phyloP scores from a whole-genome alignment of 2,797 vertebrate species.

The Leptodactylus fallax region DNA sequence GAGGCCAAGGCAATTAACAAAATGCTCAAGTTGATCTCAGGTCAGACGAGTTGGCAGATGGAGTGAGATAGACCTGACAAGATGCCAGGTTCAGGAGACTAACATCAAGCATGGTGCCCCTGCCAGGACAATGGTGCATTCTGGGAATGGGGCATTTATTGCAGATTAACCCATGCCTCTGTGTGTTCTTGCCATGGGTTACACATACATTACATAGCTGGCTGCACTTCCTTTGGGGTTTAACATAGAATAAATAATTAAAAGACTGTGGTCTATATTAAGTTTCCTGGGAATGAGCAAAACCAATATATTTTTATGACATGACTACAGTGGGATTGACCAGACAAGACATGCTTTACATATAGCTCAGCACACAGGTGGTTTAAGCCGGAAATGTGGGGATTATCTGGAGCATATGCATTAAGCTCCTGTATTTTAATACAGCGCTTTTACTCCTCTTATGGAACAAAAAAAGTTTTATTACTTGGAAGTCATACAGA shows the following conservation, averaged over 20 bases:
- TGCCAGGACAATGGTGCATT: constrained; percentile 15
- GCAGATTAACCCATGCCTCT: neutral
- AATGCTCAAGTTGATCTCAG: constrained; percentile 52
- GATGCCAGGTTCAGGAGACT: constrained; percentile 33
- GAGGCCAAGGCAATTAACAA: constrained; percentile 43
- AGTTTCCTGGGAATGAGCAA: constrained; percentile 67
- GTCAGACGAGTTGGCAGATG: constrained; percentile 53
- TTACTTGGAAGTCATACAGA: constrained; percentile 16
- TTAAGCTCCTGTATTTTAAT: constrained; percentile 14
- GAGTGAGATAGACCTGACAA: constrained; percentile 24
- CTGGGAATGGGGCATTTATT: neutral
- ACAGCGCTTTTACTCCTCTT: neutral
- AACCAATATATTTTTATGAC: constrained; percentile 41
- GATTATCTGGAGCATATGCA: neutral
- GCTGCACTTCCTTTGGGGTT: neutral
- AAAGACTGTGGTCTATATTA: constrained; percentile 72
- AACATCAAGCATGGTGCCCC: neutral
- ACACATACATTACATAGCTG: neutral
- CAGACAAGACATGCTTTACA: neutral
- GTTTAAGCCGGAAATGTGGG: constrained; percentile 1
- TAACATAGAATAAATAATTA: constrained; percentile 70
- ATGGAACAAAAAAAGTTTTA: neutral
- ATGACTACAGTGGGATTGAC: neutral
- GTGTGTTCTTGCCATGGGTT: neutral
- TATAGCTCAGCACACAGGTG: constrained; percentile 36